phyloP scores from a whole-genome alignment of 1,140 invertebrate genomes.

The Diachasmimorpha longicaudata region DNA sequence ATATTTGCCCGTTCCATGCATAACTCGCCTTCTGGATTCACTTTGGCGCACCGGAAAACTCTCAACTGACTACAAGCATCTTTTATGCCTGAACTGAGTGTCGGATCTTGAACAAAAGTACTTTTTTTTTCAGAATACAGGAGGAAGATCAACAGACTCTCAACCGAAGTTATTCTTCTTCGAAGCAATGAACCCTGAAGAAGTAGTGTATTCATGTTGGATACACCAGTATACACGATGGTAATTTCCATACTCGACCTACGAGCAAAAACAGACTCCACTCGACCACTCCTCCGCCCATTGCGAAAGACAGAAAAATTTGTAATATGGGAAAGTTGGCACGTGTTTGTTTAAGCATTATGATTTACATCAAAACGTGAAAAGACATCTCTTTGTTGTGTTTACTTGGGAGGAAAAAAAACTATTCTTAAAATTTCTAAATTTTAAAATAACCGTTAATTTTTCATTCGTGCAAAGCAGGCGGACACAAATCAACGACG shows the following conservation, averaged over 20 bases:
- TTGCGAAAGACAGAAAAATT: neutral
- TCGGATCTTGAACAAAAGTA: neutral
- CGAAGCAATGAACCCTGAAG: neutral
- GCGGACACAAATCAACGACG: too few species aligned
- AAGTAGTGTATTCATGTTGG: neutral
- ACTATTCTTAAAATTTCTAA: too few species aligned
- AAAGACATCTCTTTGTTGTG: too few species aligned
- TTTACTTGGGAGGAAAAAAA: too few species aligned
- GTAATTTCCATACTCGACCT: neutral
- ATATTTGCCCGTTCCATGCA: too few species aligned
- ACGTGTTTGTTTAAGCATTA: neutral
- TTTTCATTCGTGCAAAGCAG: too few species aligned
- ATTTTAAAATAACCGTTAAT: too few species aligned
- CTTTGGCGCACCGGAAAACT: too few species aligned
- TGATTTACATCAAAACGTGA: neutral
- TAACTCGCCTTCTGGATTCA: too few species aligned
- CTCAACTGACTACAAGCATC: too few species aligned
- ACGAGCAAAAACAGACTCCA: neutral
- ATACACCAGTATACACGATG: neutral
- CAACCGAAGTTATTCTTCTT: neutral
- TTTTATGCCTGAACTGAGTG: neutral
- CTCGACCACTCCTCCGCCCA: neutral
- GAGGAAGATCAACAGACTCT: neutral
- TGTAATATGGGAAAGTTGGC: neutral
- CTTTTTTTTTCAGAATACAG: neutral